phyloP scores from a whole-genome alignment of 2,797 vertebrate species.

The Enteromius thamalakanensis region DNA sequence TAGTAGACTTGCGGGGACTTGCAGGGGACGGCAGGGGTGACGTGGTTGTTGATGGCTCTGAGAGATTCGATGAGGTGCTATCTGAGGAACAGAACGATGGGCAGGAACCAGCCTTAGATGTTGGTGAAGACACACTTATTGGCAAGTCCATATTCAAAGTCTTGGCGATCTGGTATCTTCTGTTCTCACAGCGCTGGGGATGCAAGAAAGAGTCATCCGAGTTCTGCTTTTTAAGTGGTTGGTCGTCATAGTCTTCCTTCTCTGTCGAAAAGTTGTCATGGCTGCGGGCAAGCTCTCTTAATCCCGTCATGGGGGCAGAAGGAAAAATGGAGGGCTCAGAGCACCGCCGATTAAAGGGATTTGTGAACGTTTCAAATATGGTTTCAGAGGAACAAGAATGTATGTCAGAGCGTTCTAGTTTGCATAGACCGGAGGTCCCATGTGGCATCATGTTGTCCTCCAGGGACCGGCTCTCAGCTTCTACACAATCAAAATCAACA shows the following conservation, averaged over 20 bases:
- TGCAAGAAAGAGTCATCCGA: constrained; percentile 78
- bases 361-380: constrained; percentile 66
- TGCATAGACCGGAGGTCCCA: constrained; percentile 46
- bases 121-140: constrained; percentile 49
- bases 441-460: neutral
- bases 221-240: constrained; percentile 77
- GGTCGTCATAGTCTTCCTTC: constrained; percentile 64
- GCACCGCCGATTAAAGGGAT: constrained; percentile 79
- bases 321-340: constrained; percentile 86
- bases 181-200: constrained; percentile 42
- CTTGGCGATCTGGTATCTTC: constrained; percentile 47
- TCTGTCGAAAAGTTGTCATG: constrained; percentile 81
- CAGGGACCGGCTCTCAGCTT: constrained; percentile 40
- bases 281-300: constrained; percentile 81
- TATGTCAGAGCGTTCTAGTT: constrained; percentile 41
- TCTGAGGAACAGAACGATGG: constrained; percentile 83
- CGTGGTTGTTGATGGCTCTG: constrained; percentile 81
- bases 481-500: constrained; percentile 71
- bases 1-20: constrained; percentile 73
- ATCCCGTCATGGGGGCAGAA: constrained; percentile 60
- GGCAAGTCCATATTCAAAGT: constrained; percentile 56
- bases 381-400: constrained; percentile 65
- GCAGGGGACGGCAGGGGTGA: constrained; percentile 83
- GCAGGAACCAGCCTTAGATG: constrained; percentile 72
- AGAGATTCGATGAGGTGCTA: constrained; percentile 77